phyloP scores from a whole-genome alignment of 2,797 vertebrate species.

The Fratercula arctica region DNA sequence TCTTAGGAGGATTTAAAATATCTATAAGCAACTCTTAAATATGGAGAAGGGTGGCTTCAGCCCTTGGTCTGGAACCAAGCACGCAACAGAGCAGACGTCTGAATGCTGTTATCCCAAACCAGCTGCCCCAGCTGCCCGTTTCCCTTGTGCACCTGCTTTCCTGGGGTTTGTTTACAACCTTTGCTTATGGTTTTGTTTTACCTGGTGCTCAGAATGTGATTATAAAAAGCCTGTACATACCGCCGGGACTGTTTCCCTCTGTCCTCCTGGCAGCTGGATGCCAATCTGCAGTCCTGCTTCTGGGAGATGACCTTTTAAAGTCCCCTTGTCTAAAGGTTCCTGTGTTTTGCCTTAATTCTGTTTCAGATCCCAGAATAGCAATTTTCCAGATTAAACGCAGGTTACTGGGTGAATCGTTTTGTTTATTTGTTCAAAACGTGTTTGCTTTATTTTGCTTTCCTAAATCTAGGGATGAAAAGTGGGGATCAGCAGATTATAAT shows the following conservation, averaged over 20 bases:
- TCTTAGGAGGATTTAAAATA: background rate
- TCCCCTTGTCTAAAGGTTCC: background rate
- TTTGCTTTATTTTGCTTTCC: background rate
- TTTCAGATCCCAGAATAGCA: background rate
- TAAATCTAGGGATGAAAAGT: background rate
- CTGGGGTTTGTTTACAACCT: rapidly evolving
- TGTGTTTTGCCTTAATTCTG: background rate
- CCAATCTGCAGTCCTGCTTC: background rate
- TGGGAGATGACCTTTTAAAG: background rate
- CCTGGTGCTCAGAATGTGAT: background rate
- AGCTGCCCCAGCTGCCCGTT: rapidly evolving
- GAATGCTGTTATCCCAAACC: background rate
- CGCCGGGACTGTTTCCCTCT: background rate
- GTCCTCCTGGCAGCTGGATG: background rate
- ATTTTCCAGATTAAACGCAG: background rate
- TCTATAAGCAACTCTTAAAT: too few species aligned
- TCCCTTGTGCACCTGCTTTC: background rate
- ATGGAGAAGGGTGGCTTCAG: background rate
- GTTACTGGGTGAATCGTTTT: background rate
- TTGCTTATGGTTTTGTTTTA: background rate
- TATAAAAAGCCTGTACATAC: background rate
- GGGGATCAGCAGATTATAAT: background rate
- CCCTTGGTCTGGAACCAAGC: background rate
- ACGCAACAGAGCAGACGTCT: background rate
- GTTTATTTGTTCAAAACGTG: background rate